Percentiles rank a stretch among this genome's conserved stretches.
Evolutionary conservation across 2,888 invertebrate species (phyloP).

Genomic region (Sarcophaga subvicina): DNA sequence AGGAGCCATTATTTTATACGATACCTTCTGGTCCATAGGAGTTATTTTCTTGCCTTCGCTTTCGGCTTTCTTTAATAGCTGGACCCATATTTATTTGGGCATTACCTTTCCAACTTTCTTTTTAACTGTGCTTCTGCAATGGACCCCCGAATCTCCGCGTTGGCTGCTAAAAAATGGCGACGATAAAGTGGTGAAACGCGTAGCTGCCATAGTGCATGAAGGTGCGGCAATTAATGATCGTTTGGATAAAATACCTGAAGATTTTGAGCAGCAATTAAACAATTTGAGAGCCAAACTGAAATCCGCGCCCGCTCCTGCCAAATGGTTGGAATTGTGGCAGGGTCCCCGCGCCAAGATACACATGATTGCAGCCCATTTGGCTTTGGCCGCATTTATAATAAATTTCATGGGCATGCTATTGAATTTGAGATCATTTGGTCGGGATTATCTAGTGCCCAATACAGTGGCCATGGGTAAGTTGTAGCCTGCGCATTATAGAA

Average conservation of each 20-base stretch:
- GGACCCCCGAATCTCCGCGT: conserved; percentile 82
- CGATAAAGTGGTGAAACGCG: conserved; percentile 76
- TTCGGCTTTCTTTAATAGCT: conserved; percentile 79
- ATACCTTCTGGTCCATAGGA: conserved; percentile 82
- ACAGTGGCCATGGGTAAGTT: conserved; percentile 81
- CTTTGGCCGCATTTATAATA: conserved; percentile 79
- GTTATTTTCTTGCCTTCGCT: conserved; percentile 81
- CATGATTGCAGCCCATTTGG: conserved; percentile 79
- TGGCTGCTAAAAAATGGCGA: conserved; percentile 80
- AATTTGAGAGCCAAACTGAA: conserved; percentile 75
- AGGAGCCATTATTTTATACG: conserved; percentile 80
- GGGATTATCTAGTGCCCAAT: conserved; percentile 80
- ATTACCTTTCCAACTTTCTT: conserved; percentile 82
- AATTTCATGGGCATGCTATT: conserved; percentile 82
- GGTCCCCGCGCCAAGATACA: conserved; percentile 77
- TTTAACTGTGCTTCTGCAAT: conserved; percentile 79
- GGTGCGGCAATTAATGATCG: conserved; percentile 80
- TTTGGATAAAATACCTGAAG: conserved; percentile 76
- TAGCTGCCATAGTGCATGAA: conserved; percentile 78
- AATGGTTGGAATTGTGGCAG: conserved; percentile 79
- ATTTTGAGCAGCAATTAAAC: conserved; percentile 78
- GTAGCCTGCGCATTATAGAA: neutral
- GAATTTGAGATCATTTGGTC: conserved; percentile 82
- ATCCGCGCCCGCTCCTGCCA: conserved; percentile 74
- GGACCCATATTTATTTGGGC: conserved; percentile 81